phyloP scores from a whole-genome alignment of 2,888 invertebrate species.

The Trachelus stipa region DNA sequence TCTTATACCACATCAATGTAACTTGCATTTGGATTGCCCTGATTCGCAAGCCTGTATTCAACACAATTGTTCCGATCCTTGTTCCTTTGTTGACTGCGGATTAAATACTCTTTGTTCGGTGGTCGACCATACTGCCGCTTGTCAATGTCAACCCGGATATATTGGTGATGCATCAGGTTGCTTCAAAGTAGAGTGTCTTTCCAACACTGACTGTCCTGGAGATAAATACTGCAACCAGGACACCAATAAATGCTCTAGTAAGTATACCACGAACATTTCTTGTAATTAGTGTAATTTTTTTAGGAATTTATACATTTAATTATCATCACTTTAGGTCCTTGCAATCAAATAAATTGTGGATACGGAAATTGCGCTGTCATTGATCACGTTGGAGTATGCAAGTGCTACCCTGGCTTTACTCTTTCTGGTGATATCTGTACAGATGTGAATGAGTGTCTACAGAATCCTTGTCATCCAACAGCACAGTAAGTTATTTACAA shows the following conservation, averaged over 20 bases:
- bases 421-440: conserved; percentile 76
- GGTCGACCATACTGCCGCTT: conserved; percentile 77
- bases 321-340: conserved; percentile 74
- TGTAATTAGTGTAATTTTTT: background rate
- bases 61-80: conserved; percentile 86
- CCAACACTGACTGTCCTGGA: conserved; percentile 78
- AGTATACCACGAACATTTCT: conserved; percentile 48
- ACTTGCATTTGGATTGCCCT: conserved; percentile 79
- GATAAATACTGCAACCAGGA: conserved; percentile 82
- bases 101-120: conserved; percentile 81
- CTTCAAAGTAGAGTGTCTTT: conserved; percentile 88
- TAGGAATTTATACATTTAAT: background rate
- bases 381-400: conserved; percentile 79
- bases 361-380: conserved; percentile 82
- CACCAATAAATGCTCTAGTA: conserved; percentile 83
- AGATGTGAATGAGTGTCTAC: conserved; percentile 84
- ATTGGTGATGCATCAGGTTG: conserved; percentile 90
- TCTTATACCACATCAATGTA: conserved; percentile 80
- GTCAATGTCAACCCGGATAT: conserved; percentile 83
- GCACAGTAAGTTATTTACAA: conserved; percentile 69
- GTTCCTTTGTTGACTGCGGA: conserved; percentile 79
- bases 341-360: conserved; percentile 81
- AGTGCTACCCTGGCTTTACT: conserved; percentile 81
- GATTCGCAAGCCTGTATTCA: conserved; percentile 80
- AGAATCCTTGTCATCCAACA: conserved; percentile 82